Conservation (phyloP, 1,140 invertebrate genomes). For the Atta cephalotes region DNA sequence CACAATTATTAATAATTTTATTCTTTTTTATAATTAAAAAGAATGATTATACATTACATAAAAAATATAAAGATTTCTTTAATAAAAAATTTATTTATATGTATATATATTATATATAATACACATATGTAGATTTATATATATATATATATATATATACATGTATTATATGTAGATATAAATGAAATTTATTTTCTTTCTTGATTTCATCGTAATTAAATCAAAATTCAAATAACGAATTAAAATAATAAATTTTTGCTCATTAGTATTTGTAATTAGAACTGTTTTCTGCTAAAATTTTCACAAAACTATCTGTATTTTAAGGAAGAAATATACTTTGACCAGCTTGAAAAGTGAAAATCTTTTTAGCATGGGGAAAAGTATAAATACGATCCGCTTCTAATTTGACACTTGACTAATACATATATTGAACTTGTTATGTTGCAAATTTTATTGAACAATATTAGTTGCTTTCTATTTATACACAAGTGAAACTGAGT, state of each 20-base stretch:
- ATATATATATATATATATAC: no score
- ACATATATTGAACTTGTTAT: no score
- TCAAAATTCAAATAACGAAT: not conserved
- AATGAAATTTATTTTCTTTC: not conserved
- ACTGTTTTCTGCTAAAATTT: not conserved
- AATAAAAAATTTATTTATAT: slow-evolving; percentile 4
- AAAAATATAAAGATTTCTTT: not conserved
- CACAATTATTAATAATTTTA: not conserved
- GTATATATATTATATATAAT: no score
- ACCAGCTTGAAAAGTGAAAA: no score
- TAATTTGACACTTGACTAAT: no score
- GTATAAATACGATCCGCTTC: no score
- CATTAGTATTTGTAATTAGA: not conserved
- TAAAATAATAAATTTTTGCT: not conserved
- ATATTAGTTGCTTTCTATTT: no score
- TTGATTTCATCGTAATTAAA: not conserved
- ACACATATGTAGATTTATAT: no score
- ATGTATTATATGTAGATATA: no score
- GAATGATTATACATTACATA: not conserved
- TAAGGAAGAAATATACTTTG: not conserved
- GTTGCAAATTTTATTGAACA: no score
- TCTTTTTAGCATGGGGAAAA: no score
- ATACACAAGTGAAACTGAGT: no score
- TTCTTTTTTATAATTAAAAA: not conserved
- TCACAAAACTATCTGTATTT: slow-evolving; percentile 62